Evolutionary conservation across 2,113 vertebrate species (phyloP), one percentile per base, ranked within the genome.

Genomic region (Dromas ardeola): DNA sequence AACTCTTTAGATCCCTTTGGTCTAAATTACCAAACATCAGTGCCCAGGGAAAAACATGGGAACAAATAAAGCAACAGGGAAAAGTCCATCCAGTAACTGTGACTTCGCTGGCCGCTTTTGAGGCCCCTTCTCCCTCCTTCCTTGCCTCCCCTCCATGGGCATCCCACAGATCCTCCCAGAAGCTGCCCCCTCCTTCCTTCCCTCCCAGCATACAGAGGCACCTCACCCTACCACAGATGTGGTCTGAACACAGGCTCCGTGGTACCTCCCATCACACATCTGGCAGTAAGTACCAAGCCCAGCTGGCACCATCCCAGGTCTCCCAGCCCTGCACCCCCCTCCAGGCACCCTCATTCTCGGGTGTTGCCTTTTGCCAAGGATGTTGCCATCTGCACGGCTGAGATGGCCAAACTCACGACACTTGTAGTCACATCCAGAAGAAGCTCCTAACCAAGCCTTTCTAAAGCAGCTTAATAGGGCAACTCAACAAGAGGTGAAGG

Each of bases 1-100:
- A 87, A 92, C 30, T 43, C 88, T 88, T 91, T 73, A 90, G 94
- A 77, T 93, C 83, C 78, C 73, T 96, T 94, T 88, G 81, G 92
- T 91, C 86, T 95, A 95, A 97, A 97, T 96, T 87, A 96, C 94
- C 74, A 79, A 96, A 95, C 92, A 84, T 67, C 89, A 74, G 74
- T 20, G 52, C 83, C 92, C 78, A 36, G 65, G 70, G 95, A 90
- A 93, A 84, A 95, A 81, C 63, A 67, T 4, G 42, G 81, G 62
- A 89, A 81, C 55, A 95, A 94, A 96, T 59, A 93, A 94, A 90
- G 84, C 59, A 56, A 67, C 0, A 53, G 71, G 49, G 53, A 40
- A 42, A 73, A 85, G 84, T 49, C 65, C 65, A 26, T 53, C 84
- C 62, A 42, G 71, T 49, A 81, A 69, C 66, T 6, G 13, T 15